These are phyloP conservation scores for Conops quadrifasciatus DNA, from an alignment of 2,888 invertebrate genomes.

Conservation along the genomic window DNA sequence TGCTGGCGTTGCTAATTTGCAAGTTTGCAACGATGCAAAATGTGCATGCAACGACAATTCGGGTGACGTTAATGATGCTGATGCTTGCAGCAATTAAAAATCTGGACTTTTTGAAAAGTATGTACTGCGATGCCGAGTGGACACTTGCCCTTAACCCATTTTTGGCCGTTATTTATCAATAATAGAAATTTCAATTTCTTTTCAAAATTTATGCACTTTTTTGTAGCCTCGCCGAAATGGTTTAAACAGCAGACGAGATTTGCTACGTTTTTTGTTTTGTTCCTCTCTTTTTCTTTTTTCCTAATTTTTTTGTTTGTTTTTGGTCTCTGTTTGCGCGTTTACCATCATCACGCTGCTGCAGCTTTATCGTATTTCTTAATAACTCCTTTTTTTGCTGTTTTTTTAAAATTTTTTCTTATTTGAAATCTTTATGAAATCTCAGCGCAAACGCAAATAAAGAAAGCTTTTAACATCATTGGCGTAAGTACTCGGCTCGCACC, in stretches of 20 bases:
- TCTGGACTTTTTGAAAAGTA: too few relatives aligned
- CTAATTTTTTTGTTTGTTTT: too few relatives aligned
- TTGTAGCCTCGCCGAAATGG: too few relatives aligned
- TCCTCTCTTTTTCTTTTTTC: constrained; percentile 7
- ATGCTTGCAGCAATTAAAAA: too few relatives aligned
- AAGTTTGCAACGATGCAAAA: background rate
- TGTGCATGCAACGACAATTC: background rate
- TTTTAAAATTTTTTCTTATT: constrained; percentile 36
- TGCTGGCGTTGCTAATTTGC: background rate
- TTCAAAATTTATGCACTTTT: too few relatives aligned
- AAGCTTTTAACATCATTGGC: background rate
- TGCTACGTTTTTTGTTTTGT: background rate
- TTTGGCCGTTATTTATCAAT: too few relatives aligned
- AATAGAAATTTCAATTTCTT: too few relatives aligned
- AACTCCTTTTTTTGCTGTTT: constrained; percentile 15
- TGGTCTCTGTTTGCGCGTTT: constrained; percentile 34
- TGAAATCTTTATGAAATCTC: constrained; percentile 4
- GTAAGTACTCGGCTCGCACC: background rate
- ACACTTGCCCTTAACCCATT: too few relatives aligned
- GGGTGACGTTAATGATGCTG: too few relatives aligned
- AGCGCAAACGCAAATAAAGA: background rate
- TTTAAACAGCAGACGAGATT: too few relatives aligned
- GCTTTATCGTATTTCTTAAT: background rate
- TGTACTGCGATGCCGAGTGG: too few relatives aligned
- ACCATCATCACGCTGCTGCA: constrained; percentile 25